Conservation (phyloP, 2,888 invertebrate genomes). For the Eupithecia abbreviata region DNA sequence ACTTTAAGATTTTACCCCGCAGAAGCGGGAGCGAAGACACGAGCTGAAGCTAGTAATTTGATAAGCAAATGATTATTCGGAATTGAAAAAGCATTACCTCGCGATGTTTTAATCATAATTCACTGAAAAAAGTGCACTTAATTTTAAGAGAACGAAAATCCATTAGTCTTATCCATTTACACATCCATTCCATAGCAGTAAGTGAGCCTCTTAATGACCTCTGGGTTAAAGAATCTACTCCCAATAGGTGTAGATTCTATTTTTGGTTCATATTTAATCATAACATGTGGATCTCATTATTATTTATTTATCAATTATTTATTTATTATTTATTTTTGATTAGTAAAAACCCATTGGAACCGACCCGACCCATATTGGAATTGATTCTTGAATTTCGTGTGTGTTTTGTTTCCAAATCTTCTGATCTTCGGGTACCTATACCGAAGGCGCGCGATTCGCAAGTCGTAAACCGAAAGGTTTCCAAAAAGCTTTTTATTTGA, state of each 20-base stretch:
- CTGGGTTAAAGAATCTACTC: neutral
- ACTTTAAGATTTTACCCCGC: no score
- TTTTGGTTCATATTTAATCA: neutral
- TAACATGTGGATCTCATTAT: neutral
- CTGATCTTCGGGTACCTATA: neutral
- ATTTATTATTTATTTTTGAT: no score
- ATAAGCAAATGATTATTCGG: neutral
- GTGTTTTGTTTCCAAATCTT: slow-evolving; percentile 1
- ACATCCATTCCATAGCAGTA: neutral
- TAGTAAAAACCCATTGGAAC: neutral
- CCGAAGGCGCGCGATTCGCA: neutral
- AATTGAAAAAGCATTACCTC: neutral
- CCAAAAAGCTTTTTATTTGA: slow-evolving; percentile 19
- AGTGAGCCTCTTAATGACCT: neutral
- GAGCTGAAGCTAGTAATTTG: neutral
- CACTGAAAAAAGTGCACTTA: neutral
- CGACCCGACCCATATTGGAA: neutral
- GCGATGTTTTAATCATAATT: neutral
- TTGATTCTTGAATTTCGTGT: neutral
- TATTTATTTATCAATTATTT: no score
- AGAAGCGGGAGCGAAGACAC: no score
- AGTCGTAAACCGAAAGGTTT: slow-evolving; percentile 12
- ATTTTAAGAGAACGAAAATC: neutral
- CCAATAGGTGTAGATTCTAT: neutral
- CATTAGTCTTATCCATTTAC: neutral